Conservation (phyloP, 1,140 invertebrate genomes). For the Globodera ellingtonae region DNA sequence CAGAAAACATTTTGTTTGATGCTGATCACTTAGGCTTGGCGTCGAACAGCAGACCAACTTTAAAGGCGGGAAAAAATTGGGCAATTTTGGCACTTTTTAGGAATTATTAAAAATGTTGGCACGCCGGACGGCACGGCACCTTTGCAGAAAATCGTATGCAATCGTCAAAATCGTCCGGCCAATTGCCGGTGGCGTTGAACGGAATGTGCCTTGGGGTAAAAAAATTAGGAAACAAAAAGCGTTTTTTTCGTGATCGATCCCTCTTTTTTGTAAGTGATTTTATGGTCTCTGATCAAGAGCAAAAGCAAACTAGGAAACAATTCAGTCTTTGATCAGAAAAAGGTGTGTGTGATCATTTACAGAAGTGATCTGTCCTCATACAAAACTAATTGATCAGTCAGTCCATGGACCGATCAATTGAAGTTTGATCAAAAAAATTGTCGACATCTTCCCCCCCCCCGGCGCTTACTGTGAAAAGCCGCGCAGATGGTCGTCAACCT, state of each 20-base stretch:
- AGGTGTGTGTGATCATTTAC: too few relatives aligned
- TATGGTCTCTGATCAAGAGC: too few relatives aligned
- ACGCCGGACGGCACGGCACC: not conserved
- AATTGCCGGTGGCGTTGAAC: slow-evolving; percentile 2
- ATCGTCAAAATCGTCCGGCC: slow-evolving; percentile 1
- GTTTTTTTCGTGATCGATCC: too few relatives aligned
- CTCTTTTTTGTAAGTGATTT: too few relatives aligned
- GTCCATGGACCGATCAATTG: not conserved
- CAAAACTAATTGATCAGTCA: too few relatives aligned
- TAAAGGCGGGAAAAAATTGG: not conserved
- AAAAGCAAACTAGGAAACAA: too few relatives aligned
- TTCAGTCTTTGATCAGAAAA: too few relatives aligned
- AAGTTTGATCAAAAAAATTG: not conserved
- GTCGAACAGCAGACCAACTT: slow-evolving; percentile 26
- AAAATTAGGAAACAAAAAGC: not conserved
- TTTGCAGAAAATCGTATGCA: not conserved
- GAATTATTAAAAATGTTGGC: not conserved
- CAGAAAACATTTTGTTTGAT: slow-evolving; percentile 27
- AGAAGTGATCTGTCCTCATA: too few relatives aligned
- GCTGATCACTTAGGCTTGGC: slow-evolving; percentile 10
- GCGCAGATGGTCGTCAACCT: slow-evolving; percentile 7
- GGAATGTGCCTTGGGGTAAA: not conserved
- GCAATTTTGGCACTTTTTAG: not conserved
- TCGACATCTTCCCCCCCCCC: not conserved
- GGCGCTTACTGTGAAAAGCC: slow-evolving; percentile 9